Evolutionary conservation across 2,113 vertebrate species (phyloP), one percentile per base, ranked within the genome.

Genomic region (Dicaeum eximium): DNA sequence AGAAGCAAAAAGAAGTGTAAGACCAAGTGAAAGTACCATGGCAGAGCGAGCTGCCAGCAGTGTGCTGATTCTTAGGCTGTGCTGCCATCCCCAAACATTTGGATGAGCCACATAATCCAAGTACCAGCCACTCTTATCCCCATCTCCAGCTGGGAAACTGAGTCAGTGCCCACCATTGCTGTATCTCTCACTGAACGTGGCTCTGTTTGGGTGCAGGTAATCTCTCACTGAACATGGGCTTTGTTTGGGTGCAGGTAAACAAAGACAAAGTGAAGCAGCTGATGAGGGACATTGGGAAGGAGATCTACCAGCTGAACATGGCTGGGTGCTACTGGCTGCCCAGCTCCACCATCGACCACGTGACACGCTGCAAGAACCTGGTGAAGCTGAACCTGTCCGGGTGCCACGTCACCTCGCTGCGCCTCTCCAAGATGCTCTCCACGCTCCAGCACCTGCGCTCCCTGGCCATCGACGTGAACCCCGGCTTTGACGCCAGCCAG

Each of bases 291-390:
- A 97, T 99, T 0, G 97, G 98, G 17, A 97, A 91, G 81, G 98
- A 98, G 23, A 98, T 99, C 89, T 98, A 98, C 95, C 98, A 98
- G 78, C 98, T 99, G 86, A 98, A 98, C 97, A 97, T 99, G 96
- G 98, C 98, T 0, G 99, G 99, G 51, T 99, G 99, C 97, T 99
- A 99, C 67, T 99, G 99, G 99, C 95, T 99, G 83, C 96, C 98
- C 1, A 98, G 98, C 40, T 94, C 98, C 28, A 98, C 98, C 2
- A 84, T 99, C 15, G 99, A 99, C 57, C 97, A 98, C 1, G 93
- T 99, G 8, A 98, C 97, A 4, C 98, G 98, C 44, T 99, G 99
- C 97, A 98, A 97, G 60, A 96, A 97, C 82, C 97, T 99, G 96
- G 98, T 99, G 1, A 98, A 98, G 61, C 98, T 99, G n/a, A 99